Base-by-base conservation (phyloP, 2,113 vertebrate genomes). In the Acinonyx jubatus region DNA sequence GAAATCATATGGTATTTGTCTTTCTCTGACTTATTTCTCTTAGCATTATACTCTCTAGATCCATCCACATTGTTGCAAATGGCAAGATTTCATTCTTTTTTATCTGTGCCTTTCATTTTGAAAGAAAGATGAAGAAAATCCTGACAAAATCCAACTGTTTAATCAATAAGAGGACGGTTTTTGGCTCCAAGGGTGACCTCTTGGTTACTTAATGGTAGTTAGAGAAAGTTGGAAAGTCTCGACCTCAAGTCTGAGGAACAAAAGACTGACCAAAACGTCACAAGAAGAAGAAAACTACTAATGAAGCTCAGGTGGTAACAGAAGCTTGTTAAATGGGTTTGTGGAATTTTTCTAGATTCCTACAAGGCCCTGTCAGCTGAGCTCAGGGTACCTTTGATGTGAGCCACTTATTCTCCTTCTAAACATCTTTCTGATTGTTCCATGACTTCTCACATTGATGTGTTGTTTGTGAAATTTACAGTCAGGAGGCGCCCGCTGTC, bases 181-280 rank as follows among this genome's bases (percentile, higher is more conserved):
- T 8, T 25, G 45, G 89, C 55, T 52, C 65, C 4, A 14, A 11
- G 15, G 10, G 25, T 31, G 27, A n/a, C 50, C 11, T 74, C 27
- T 63, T 81, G 74, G 33, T 88, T 71, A 18, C 38, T 48, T 66
- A 61, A 79, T 66, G 14, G 11, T 23, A 16, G 97, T 95, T 97
- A 91, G 68, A 94, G 89, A 85, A 92, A 88, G 86, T 52, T 85
- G 92, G 50, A 57, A 95, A 57, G 57, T 82, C 66, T 94, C 52
- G 79, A 12, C 94, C 91, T 97, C 80, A 97, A 96, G 92, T 83
- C 91, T 52, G 41, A 91, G 95, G 90, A 73, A 45, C 65, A 79
- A 92, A 91, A 84, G 15, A 38, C 33, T 95, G 61, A 10, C 52
- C 78, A 61, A 25, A 33, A 97, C 68, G 78, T 55, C 71, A 12